phyloP scores from a whole-genome alignment of 2,113 vertebrate genomes.

The Oplegnathus fasciatus region DNA sequence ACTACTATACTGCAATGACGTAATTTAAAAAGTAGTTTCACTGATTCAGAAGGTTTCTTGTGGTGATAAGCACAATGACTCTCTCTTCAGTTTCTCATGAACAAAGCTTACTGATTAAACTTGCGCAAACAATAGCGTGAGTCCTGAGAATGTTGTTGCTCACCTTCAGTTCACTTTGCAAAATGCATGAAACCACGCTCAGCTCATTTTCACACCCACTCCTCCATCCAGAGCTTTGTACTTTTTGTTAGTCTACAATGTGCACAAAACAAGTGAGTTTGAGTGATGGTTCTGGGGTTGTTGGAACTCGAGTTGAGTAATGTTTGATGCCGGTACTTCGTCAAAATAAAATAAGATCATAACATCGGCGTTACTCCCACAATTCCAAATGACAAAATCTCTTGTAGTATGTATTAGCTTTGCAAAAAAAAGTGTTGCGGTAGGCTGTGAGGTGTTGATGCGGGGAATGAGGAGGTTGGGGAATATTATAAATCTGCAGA shows the following conservation, averaged over 20 bases:
- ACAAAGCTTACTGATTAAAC: background rate
- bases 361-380: background rate
- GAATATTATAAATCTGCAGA: slow-evolving; percentile 51
- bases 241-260: background rate
- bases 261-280: slow-evolving; percentile 6
- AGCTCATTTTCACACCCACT: slow-evolving; percentile 14
- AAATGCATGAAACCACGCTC: slow-evolving; percentile 11
- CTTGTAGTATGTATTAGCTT: background rate
- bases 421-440: background rate
- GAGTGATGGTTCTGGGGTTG: background rate
- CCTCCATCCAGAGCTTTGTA: background rate
- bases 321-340: background rate
- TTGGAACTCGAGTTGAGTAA: background rate
- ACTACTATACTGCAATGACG: background rate
- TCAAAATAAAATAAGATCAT: background rate
- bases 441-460: background rate
- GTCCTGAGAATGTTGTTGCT: background rate
- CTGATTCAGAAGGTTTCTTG: background rate
- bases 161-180: slow-evolving; percentile 22
- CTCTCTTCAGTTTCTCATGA: background rate
- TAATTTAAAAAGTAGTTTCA: background rate
- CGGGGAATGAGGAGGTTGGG: background rate
- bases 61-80: background rate
- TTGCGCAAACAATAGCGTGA: background rate
- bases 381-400: slow-evolving; percentile 7